phyloP scores from a whole-genome alignment of 1,140 invertebrate species.

The Drosophila subpulchrella region DNA sequence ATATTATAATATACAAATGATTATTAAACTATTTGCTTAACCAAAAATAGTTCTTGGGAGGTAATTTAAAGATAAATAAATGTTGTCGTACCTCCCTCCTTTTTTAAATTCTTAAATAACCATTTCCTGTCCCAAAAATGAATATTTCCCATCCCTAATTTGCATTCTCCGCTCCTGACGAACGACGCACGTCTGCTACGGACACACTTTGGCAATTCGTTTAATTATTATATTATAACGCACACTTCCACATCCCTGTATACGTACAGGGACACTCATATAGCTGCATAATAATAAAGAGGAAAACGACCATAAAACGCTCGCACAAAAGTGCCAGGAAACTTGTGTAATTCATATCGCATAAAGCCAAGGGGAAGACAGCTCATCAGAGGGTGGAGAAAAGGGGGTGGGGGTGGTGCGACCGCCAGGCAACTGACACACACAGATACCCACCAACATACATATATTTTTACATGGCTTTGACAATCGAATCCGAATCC shows the following conservation, averaged over 20 bases:
- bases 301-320: slow-evolving; percentile 76
- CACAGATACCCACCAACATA: slow-evolving; percentile 18
- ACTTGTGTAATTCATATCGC: slow-evolving; percentile 82
- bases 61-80: background rate
- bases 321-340: slow-evolving; percentile 69
- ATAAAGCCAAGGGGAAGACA: slow-evolving; percentile 52
- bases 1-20: background rate
- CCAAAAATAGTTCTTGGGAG: no score
- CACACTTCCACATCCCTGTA: slow-evolving; percentile 11
- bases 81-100: background rate
- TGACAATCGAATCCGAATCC: slow-evolving; percentile 74
- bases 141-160: slow-evolving; percentile 36
- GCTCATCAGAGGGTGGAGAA: slow-evolving; percentile 17
- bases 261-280: slow-evolving; percentile 22
- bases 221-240: slow-evolving; percentile 82
- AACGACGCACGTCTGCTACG: slow-evolving; percentile 69
- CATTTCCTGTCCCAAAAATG: slow-evolving; percentile 19
- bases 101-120: background rate
- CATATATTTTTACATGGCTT: slow-evolving; percentile 64
- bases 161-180: slow-evolving; percentile 40
- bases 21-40: no score
- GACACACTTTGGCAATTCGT: slow-evolving; percentile 81
- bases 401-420: slow-evolving; percentile 16
- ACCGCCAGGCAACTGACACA: slow-evolving; percentile 58
- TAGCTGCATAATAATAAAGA: slow-evolving; percentile 72